Evolutionary conservation across 2,113 vertebrate genomes (phyloP), one percentile per base, ranked within the genome.

Genomic region (Cnemophilus loriae): DNA sequence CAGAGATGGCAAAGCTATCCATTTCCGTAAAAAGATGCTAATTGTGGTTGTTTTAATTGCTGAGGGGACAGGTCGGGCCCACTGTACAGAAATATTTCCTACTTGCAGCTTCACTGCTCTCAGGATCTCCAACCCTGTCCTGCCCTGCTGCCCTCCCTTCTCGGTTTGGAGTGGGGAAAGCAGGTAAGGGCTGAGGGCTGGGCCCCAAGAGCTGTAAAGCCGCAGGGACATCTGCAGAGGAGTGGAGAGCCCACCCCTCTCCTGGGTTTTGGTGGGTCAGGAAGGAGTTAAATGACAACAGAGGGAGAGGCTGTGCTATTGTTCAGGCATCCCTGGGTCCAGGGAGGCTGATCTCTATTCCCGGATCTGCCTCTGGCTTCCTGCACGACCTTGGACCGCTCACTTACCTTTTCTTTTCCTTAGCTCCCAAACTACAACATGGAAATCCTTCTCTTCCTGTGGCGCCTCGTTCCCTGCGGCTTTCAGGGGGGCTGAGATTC

Each of bases 301-400:
- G 69, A 81, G 83, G 90, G 90, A 93, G 92, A 95, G 92, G 88
- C 96, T 87, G 82, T 75, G 95, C 95, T 94, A 96, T 96, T 96
- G 96, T 97, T 96, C 95, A 93, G 92, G 90, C 92, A 95, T 86
- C 94, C 87, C 84, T 93, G 86, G 71, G 81, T 46, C 77, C 88
- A 94, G 88, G 73, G 71, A 93, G 73, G 77, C 93, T 35, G 90
- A 32, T 55, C 96, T 97, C 95, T 97, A 96, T 96, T 97, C 95
- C 95, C 96, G 96, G 95, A 97, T 97, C 92, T 97, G 93, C 88
- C 95, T 94, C 86, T 71, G 92, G 90, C 57, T 96, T 97, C 96
- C 96, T 96, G 90, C 95, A 56, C 74, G 93, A 94, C 96, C 96
- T 95, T 95, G 96, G 80, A 35, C 52, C 13, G 26, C 52, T 87